phyloP scores from a whole-genome alignment of 1,140 invertebrate species.

The Hyphantria cunea region DNA sequence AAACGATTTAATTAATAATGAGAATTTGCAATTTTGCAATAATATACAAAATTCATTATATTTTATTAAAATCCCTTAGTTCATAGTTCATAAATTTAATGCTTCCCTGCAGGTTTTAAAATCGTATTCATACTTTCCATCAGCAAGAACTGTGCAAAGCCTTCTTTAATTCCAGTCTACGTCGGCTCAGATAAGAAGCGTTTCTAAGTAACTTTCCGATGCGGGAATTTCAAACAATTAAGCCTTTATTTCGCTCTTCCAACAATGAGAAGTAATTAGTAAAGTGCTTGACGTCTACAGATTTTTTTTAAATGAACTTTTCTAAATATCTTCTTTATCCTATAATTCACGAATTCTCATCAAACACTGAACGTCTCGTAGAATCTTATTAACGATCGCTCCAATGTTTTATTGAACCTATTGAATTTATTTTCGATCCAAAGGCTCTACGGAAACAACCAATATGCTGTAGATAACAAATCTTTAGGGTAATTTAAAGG shows the following conservation, averaged over 20 bases:
- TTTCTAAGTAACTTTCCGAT: constrained; percentile 49
- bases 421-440: constrained; percentile 40
- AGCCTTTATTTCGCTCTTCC: constrained; percentile 58
- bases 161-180: constrained; percentile 45
- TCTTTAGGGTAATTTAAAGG: constrained; percentile 69
- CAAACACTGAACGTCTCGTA: constrained; percentile 49
- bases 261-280: constrained; percentile 72
- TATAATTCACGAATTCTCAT: constrained; percentile 53
- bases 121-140: neutral
- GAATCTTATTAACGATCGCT: constrained; percentile 58
- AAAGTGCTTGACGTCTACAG: constrained; percentile 39
- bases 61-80: too few relatives aligned
- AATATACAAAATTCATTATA: too few relatives aligned
- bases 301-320: constrained; percentile 45
- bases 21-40: too few relatives aligned
- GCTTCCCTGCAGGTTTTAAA: constrained; percentile 14
- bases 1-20: too few relatives aligned
- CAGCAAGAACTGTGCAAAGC: constrained; percentile 23
- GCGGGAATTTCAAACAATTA: constrained; percentile 65
- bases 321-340: constrained; percentile 42
- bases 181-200: constrained; percentile 43
- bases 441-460: constrained; percentile 56
- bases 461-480: constrained; percentile 66
- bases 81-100: neutral
- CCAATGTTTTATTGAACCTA: constrained; percentile 51